Percentiles rank a stretch among this genome's conserved stretches.
phyloP scores from a whole-genome alignment of 2,797 vertebrate genomes.

The Enteromius argenteus region DNA sequence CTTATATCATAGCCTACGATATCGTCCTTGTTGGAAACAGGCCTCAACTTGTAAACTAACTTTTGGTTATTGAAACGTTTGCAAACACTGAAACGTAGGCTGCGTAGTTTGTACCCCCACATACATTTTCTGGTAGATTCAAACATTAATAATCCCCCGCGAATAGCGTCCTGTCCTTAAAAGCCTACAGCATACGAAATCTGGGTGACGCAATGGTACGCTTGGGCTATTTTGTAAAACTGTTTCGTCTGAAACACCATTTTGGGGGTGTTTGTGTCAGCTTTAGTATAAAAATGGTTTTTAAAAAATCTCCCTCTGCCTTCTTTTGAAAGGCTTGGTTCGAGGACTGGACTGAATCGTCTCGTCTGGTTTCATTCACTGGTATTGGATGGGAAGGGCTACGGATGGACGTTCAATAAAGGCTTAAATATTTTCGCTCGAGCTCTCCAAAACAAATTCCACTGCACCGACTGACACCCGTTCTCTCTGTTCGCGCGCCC shows the following conservation, averaged over 20 bases:
- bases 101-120: background rate
- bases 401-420: conserved; percentile 71
- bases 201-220: conserved; percentile 12
- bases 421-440: conserved; percentile 60
- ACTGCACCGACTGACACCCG: conserved; percentile 16
- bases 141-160: background rate
- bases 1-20: too few species aligned
- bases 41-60: background rate
- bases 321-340: conserved; percentile 43
- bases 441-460: conserved; percentile 31
- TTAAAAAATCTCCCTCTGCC: background rate
- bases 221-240: conserved; percentile 1
- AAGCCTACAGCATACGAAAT: background rate
- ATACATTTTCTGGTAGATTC: background rate
- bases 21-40: background rate
- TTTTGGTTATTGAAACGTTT: background rate
- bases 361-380: conserved; percentile 57
- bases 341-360: conserved; percentile 18
- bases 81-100: background rate
- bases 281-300: background rate
- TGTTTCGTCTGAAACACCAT: background rate
- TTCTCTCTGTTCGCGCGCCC: conserved; percentile 47
- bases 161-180: background rate
- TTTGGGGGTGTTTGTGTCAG: background rate
- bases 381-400: conserved; percentile 42